These are phyloP conservation scores for Tenodera sinensis DNA, from an alignment of 2,888 invertebrate genomes.

Conservation along the genomic window DNA sequence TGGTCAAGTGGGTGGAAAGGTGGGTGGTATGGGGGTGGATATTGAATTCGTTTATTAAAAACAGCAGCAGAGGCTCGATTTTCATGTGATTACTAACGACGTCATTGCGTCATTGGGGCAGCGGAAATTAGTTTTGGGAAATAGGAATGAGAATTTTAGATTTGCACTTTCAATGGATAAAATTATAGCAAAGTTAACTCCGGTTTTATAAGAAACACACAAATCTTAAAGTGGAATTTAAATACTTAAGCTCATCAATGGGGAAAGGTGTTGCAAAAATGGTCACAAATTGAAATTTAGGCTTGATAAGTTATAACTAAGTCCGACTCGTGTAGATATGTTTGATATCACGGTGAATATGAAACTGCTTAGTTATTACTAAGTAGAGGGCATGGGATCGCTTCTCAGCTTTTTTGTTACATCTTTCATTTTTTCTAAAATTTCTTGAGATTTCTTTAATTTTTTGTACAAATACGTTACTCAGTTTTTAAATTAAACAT, in stretches of 20 bases:
- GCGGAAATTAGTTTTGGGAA: neutral
- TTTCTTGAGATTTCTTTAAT: too few species aligned
- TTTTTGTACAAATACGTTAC: too few species aligned
- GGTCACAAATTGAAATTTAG: too few species aligned
- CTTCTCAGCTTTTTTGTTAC: too few species aligned
- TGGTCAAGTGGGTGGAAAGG: neutral
- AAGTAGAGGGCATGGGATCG: too few species aligned
- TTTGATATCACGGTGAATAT: too few species aligned
- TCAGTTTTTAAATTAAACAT: too few species aligned
- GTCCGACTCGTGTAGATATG: too few species aligned
- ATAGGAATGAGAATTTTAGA: neutral
- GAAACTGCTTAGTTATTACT: too few species aligned
- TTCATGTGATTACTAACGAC: neutral
- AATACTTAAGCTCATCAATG: neutral
- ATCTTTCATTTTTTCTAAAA: too few species aligned
- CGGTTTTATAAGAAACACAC: neutral
- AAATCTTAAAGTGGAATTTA: neutral
- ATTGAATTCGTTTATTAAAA: neutral
- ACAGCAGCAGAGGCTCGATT: neutral
- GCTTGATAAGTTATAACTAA: too few species aligned
- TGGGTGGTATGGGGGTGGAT: neutral
- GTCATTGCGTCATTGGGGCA: neutral
- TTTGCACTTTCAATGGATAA: neutral
- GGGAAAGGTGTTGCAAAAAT: too few species aligned
- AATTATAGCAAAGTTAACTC: neutral